Conservation (phyloP, 2,797 vertebrate genomes). For the Vireo griseus region DNA sequence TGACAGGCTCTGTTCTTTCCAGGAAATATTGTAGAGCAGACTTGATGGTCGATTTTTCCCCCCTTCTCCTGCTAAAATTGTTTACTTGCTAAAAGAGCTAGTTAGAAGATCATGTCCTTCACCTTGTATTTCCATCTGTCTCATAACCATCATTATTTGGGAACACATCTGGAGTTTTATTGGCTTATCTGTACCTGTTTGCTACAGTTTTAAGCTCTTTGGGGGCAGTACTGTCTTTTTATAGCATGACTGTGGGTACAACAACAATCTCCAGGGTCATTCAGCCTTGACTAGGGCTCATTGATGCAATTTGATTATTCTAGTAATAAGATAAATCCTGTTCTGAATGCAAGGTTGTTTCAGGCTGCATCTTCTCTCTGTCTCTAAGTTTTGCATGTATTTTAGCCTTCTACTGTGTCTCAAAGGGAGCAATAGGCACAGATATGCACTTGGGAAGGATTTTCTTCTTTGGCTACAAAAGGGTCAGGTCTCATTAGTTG, state of each 20-base stretch:
- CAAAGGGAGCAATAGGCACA: fast-evolving
- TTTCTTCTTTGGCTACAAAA: not conserved
- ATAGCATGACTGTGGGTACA: not conserved
- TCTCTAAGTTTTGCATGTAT: fast-evolving
- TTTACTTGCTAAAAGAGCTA: not conserved
- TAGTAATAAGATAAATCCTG: not conserved
- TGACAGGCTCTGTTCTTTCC: not conserved
- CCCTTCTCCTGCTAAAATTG: not conserved
- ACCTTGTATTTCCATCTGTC: not conserved
- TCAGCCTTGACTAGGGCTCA: not conserved
- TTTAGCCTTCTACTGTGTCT: not conserved
- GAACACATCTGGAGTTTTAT: not conserved
- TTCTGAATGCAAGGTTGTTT: not conserved
- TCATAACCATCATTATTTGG: not conserved
- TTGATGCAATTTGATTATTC: not conserved
- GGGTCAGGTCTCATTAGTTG: not conserved
- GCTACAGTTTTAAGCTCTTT: not conserved
- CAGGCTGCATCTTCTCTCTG: not conserved
- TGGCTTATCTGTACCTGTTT: not conserved
- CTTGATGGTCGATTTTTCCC: not conserved
- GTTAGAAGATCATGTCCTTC: not conserved
- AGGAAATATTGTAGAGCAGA: not conserved
- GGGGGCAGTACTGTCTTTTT: not conserved
- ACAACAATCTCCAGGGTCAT: fast-evolving
- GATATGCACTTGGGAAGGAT: not conserved